Percentiles rank a stretch among this genome's conserved stretches.
phyloP scores from a whole-genome alignment of 2,797 vertebrate genomes.

The Rachycentron canadum region DNA sequence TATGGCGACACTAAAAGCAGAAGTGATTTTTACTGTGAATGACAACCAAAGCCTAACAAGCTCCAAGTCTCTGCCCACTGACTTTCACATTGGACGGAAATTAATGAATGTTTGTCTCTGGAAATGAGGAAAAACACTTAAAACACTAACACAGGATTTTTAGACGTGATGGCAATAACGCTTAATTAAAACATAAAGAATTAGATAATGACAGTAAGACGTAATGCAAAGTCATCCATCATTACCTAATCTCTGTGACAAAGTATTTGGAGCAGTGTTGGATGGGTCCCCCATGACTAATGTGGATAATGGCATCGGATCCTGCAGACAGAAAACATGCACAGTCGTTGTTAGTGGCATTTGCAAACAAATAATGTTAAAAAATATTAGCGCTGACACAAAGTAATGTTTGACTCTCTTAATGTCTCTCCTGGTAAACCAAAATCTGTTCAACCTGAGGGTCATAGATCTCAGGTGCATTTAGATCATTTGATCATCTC shows the following conservation, averaged over 20 bases:
- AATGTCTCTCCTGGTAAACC: neutral
- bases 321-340: constrained; percentile 78
- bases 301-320: constrained; percentile 90
- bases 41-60: neutral
- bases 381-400: no score
- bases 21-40: neutral
- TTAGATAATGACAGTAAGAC: no score
- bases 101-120: neutral
- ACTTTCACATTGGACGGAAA: no score
- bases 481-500: no score
- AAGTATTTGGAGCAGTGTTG: constrained; percentile 86
- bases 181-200: neutral
- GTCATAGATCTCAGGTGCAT: neutral
- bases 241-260: constrained; percentile 92
- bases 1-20: neutral
- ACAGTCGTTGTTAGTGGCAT: constrained; percentile 1
- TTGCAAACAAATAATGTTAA: neutral
- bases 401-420: neutral
- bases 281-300: constrained; percentile 92
- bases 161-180: neutral
- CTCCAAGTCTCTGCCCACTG: neutral
- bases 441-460: neutral
- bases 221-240: neutral
- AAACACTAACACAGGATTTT: neutral
- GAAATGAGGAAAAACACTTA: neutral